phyloP scores from a whole-genome alignment of 35 echinoderm and acorn worm species.

The Acanthaster planci region DNA sequence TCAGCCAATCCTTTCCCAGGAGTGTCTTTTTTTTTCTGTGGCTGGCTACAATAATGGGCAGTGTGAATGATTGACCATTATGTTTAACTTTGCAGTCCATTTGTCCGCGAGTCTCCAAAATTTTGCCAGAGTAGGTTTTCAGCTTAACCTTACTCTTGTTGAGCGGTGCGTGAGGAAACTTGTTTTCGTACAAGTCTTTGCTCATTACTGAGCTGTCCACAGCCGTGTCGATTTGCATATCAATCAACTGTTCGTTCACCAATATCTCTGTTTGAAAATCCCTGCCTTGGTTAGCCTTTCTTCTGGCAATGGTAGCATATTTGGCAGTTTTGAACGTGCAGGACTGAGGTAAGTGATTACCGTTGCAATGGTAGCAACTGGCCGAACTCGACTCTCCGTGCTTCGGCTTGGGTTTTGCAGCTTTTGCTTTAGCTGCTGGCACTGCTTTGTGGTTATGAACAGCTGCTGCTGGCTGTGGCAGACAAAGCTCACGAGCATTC shows the following conservation, averaged over 20 bases:
- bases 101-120: conserved; percentile 8
- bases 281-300: background rate
- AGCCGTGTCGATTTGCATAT: conserved; percentile 49
- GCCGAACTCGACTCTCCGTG: background rate
- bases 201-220: conserved; percentile 56
- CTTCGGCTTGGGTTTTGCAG: background rate
- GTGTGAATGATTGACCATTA: background rate
- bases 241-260: conserved; percentile 25
- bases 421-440: background rate
- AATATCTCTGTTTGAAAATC: conserved; percentile 23
- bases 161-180: conserved; percentile 30
- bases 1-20: conserved; percentile 43
- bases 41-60: conserved; percentile 41
- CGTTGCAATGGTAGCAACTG: conserved; percentile 33
- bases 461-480: background rate
- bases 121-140: conserved; percentile 47
- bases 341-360: conserved; percentile 1
- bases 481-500: conserved; percentile 25
- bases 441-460: background rate
- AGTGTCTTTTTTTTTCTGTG: conserved; percentile 40
- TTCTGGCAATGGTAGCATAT: conserved; percentile 32
- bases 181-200: conserved; percentile 43
- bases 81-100: conserved; percentile 17
- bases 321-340: conserved; percentile 30
- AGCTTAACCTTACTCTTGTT: conserved; percentile 26